Evolutionary conservation across 2,888 invertebrate genomes (phyloP).

Genomic region (Dione juno): DNA sequence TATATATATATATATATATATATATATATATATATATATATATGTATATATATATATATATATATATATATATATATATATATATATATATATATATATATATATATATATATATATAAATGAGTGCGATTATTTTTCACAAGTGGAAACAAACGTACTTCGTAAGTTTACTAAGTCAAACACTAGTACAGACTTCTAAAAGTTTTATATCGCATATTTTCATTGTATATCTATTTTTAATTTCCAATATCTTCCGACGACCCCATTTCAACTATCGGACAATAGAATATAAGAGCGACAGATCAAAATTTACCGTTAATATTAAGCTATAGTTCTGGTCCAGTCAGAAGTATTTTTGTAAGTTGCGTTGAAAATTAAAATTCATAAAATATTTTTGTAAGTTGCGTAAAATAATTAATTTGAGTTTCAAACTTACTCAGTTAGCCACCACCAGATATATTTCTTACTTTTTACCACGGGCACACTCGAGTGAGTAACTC

Average conservation of each 20-base stretch:
- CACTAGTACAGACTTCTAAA: not conserved
- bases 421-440: too few relatives aligned
- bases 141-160: not conserved
- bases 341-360: not conserved
- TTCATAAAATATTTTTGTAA: not conserved
- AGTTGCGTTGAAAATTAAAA: not conserved
- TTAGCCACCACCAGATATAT: too few relatives aligned
- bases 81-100: too few relatives aligned
- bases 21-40: too few relatives aligned
- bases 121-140: not conserved
- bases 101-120: too few relatives aligned
- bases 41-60: too few relatives aligned
- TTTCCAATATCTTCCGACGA: slow-evolving; percentile 15
- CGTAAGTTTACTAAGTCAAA: not conserved
- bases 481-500: too few relatives aligned
- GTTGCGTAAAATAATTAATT: not conserved
- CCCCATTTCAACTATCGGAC: slow-evolving; percentile 2
- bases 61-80: too few relatives aligned
- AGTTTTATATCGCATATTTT: slow-evolving; percentile 3
- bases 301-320: slow-evolving; percentile 9
- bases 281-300: slow-evolving; percentile 15
- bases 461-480: too few relatives aligned
- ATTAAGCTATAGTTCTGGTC: not conserved
- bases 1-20: too few relatives aligned
- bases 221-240: not conserved